phyloP scores from a whole-genome alignment of 2,888 invertebrate species.

The Tachystola acroxantha region DNA sequence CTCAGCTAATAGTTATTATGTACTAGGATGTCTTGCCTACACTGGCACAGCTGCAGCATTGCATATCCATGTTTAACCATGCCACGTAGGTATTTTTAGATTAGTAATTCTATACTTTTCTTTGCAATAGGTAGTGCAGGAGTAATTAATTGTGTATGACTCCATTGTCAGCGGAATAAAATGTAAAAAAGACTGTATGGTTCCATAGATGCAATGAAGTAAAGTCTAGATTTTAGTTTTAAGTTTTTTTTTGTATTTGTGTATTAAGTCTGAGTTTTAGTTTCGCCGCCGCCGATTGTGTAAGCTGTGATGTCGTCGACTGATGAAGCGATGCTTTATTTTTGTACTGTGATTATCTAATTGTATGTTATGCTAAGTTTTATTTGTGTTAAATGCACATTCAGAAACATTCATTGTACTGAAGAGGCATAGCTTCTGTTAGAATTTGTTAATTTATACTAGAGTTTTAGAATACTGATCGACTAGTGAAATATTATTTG shows the following conservation, averaged over 20 bases:
- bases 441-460: constrained; percentile 16
- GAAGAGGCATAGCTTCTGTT: constrained; percentile 53
- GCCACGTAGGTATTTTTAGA: too few species aligned
- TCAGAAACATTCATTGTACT: constrained; percentile 30
- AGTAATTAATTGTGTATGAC: too few species aligned
- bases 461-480: constrained; percentile 31
- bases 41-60: too few species aligned
- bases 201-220: constrained; percentile 22
- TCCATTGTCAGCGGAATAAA: too few species aligned
- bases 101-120: too few species aligned
- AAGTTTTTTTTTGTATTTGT: constrained; percentile 14
- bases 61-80: too few species aligned
- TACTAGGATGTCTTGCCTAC: too few species aligned
- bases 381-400: constrained; percentile 48
- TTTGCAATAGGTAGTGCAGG: too few species aligned
- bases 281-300: constrained; percentile 54
- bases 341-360: constrained; percentile 74
- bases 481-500: constrained; percentile 29
- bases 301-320: constrained; percentile 71
- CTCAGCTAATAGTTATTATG: too few species aligned
- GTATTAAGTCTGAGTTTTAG: constrained; percentile 39
- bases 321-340: constrained; percentile 73
- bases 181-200: constrained; percentile 27
- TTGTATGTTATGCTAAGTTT: constrained; percentile 57
- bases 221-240: constrained; percentile 29